Percentiles rank a stretch among this genome's conserved stretches.
Evolutionary conservation across 2,797 vertebrate species (phyloP).

Genomic region (Knipowitschia caucasica): DNA sequence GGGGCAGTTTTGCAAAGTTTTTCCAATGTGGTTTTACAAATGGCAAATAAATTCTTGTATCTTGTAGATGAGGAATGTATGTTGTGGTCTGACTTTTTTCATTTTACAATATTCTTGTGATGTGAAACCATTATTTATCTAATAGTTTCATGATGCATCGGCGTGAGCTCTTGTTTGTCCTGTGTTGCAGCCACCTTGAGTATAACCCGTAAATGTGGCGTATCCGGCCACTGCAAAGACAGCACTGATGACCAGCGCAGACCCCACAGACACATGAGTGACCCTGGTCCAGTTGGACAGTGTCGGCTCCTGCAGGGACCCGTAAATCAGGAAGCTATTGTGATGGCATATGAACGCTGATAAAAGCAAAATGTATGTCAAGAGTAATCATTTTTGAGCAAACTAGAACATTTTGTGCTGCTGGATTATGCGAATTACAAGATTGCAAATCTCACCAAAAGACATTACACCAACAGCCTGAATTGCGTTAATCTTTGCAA

Average conservation of each 20-base stretch:
- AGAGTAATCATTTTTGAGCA: not conserved
- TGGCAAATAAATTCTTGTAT: no score
- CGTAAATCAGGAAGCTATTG: constrained; percentile 95
- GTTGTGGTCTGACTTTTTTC: no score
- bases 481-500: constrained; percentile 87
- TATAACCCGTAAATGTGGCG: constrained; percentile 88
- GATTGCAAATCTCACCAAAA: constrained; percentile 84
- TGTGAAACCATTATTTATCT: no score
- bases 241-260: constrained; percentile 81
- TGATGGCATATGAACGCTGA: constrained; percentile 95
- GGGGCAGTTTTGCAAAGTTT: no score
- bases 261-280: constrained; percentile 84
- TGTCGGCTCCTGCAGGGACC: constrained; percentile 85
- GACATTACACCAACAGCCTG: constrained; percentile 94
- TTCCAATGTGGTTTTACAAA: no score
- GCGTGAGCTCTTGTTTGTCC: no score
- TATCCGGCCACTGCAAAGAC: constrained; percentile 87
- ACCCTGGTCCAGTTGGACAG: constrained; percentile 83
- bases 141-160: no score
- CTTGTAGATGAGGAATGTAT: no score
- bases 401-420: not conserved
- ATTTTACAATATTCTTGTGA: no score
- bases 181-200: constrained; percentile 81
- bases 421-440: not conserved
- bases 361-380: not conserved